Evolutionary conservation across 2,888 invertebrate genomes (phyloP).

Genomic region (Pegoplata infirma): DNA sequence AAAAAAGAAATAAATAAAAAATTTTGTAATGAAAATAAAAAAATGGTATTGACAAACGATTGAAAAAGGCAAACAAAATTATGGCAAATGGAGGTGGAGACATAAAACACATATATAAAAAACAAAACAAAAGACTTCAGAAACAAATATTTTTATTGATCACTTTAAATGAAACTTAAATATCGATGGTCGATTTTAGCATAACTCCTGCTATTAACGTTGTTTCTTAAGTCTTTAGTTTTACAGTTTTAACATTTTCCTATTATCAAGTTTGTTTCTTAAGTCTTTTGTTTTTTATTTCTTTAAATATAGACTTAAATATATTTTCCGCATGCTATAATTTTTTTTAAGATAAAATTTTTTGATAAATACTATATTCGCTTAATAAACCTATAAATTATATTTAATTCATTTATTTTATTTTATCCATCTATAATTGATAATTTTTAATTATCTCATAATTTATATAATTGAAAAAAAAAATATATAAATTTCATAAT

Average conservation of each 20-base stretch:
- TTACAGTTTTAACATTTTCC: background rate
- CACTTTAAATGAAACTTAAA: no score
- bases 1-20: background rate
- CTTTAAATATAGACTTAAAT: no score
- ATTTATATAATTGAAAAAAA: constrained; percentile 37
- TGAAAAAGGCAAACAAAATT: background rate
- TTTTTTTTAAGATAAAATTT: no score
- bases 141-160: background rate
- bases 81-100: background rate
- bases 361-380: background rate
- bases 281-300: background rate
- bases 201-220: no score
- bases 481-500: constrained; percentile 31
- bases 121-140: constrained; percentile 16
- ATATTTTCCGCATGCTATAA: no score
- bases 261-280: background rate
- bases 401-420: background rate
- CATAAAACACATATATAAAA: background rate
- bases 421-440: background rate
- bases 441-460: constrained; percentile 27
- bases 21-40: constrained; percentile 17
- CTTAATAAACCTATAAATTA: background rate
- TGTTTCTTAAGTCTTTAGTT: constrained; percentile 29
- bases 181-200: no score
- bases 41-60: background rate